These are phyloP conservation scores for Cydia pomonella DNA, from an alignment of 1,140 invertebrate genomes.

Conservation along the genomic window DNA sequence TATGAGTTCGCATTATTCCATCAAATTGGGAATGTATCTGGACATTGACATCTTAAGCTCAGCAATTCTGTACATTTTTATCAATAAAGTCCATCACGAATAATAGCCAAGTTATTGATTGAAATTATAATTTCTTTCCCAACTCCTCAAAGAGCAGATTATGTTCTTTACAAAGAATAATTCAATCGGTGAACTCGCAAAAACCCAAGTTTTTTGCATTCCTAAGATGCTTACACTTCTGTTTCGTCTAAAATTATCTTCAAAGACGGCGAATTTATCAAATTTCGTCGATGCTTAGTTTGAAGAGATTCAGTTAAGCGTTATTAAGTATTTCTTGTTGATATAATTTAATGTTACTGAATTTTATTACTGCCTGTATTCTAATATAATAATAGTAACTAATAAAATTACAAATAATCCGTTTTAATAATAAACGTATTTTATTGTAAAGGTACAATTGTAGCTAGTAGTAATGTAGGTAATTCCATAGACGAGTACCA, in stretches of 20 bases:
- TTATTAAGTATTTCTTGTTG: neutral
- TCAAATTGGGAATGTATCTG: no score
- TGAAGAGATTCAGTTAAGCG: conserved; percentile 29
- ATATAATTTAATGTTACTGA: neutral
- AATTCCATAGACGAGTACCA: no score
- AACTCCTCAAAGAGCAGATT: conserved; percentile 5
- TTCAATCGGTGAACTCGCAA: neutral
- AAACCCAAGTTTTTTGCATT: neutral
- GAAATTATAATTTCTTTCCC: neutral
- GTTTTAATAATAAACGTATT: no score
- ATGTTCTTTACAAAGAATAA: neutral
- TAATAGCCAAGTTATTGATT: neutral
- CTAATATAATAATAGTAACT: neutral
- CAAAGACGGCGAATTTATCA: neutral
- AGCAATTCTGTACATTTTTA: no score
- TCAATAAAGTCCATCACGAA: no score
- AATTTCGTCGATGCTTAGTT: conserved; percentile 34
- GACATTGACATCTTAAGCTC: no score
- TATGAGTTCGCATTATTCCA: no score
- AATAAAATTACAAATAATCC: no score
- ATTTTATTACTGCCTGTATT: neutral
- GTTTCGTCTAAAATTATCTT: conserved; percentile 13
- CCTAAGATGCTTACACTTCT: neutral
- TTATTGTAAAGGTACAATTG: no score
- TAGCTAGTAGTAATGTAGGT: no score